Base-by-base conservation (phyloP, 2,113 vertebrate species). In the Xenopus borealis region DNA sequence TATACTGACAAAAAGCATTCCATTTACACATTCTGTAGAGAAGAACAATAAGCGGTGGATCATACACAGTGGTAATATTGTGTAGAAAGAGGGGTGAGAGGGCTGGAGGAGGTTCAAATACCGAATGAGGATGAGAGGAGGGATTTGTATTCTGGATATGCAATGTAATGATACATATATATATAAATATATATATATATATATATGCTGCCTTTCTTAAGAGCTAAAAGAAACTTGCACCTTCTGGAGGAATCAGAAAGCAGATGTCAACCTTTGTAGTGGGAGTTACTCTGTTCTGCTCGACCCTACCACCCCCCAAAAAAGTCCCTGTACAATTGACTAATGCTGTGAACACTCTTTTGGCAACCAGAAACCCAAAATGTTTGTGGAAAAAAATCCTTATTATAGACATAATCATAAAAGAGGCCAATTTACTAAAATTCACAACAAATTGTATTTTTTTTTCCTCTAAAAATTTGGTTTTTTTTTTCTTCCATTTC, bases 51-150 rank as follows among this genome's bases (percentile, higher is more conserved):
- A 76, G 74, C 74, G 30, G 66, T 69, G 66, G 74, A 69, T 58
- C 59, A 55, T 76, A 76, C 74, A 76, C 74, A 76, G 74, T 76
- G 74, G 74, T 76, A 76, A 76, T 76, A 76, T 76, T 23, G 74
- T 69, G 40, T 62, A 76, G 59, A 76, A 76, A 63, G 68, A 63
- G n/a, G 66, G 46, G 66, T 23, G 58, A 27, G 47, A 57, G 66
- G 46, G 23, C 11, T 47, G 23, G 23, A 61, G 40, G 30, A 63
- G 74, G 74, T 30, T 69, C 74, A 63, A 76, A 69, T 76, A 76
- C 66, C 74, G 59, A 76, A 76, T 76, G 66, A 69, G 66, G 18
- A 47, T 52, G 47, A 69, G 66, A 76, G 66, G 66, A 69, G 66
- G 74, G 66, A 76, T 69, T 62, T 76, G 50, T 10, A 18, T 76